These are phyloP conservation scores for Corydoras sp. DNA, from an alignment of 2,113 vertebrate species.

Conservation along the genomic window DNA sequence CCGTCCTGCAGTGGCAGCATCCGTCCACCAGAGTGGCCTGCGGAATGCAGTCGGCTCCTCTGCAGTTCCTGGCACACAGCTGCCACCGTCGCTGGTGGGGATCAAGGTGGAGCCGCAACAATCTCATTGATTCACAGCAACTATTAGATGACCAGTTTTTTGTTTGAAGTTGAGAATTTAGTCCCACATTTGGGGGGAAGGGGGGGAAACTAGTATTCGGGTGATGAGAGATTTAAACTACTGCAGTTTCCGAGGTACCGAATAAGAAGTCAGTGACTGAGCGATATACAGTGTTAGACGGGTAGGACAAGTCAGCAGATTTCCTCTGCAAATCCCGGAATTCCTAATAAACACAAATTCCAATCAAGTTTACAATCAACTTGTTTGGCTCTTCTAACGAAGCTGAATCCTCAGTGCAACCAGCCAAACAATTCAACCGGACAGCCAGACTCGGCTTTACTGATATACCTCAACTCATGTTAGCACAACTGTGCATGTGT, in stretches of 20 bases:
- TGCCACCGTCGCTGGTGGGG: slow-evolving; percentile 73
- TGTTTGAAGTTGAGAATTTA: neutral
- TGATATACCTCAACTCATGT: slow-evolving; percentile 32
- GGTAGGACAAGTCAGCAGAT: too few relatives aligned
- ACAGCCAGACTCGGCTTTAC: slow-evolving; percentile 24
- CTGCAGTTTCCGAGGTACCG: too few relatives aligned
- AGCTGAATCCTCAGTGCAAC: slow-evolving; percentile 14
- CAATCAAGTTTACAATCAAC: too few relatives aligned
- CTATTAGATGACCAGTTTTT: neutral
- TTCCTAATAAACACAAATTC: too few relatives aligned
- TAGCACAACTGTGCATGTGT: neutral
- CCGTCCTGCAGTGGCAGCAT: slow-evolving; percentile 67
- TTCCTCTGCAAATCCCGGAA: too few relatives aligned
- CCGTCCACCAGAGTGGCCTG: slow-evolving; percentile 44
- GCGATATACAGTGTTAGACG: too few relatives aligned
- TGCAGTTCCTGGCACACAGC: slow-evolving; percentile 48
- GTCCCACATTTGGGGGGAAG: neutral
- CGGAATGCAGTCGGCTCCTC: slow-evolving; percentile 49
- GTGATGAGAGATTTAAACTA: too few relatives aligned
- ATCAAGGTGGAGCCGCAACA: slow-evolving; percentile 70
- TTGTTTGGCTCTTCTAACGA: neutral
- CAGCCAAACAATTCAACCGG: slow-evolving; percentile 21
- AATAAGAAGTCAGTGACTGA: too few relatives aligned
- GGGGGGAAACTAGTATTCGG: too few relatives aligned
- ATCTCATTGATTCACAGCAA: slow-evolving; percentile 49